Percentiles rank a stretch among this genome's conserved stretches.
Conservation (phyloP, 2,113 vertebrate genomes). For the Ploceus nigricollis region DNA sequence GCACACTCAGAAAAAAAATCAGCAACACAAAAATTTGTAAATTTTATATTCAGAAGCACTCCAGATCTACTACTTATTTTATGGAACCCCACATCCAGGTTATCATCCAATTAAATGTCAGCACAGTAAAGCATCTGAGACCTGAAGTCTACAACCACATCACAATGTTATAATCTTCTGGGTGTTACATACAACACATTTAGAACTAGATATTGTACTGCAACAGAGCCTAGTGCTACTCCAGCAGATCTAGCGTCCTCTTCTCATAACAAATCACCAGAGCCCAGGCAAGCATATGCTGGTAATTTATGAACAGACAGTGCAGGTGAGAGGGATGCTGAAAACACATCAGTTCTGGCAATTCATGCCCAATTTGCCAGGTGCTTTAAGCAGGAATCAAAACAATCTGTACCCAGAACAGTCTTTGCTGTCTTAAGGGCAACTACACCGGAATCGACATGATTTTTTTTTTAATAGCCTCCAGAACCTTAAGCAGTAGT, state of each 20-base stretch:
- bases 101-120: neutral
- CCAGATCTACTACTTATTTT: neutral
- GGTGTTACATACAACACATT: neutral
- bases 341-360: neutral
- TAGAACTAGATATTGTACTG: neutral
- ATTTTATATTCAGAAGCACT: neutral
- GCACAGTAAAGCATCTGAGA: neutral
- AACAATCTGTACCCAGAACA: neutral
- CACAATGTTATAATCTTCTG: neutral
- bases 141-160: accelerated
- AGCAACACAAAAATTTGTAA: neutral
- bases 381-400: neutral
- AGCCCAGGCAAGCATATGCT: neutral
- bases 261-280: neutral
- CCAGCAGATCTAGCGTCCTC: neutral
- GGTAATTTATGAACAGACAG: neutral
- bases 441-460: neutral
- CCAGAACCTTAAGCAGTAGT: neutral
- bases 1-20: neutral
- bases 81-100: neutral
- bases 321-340: neutral
- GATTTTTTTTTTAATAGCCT: neutral
- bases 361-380: neutral
- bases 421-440: neutral
- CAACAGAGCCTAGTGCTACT: neutral